phyloP scores from a whole-genome alignment of 2,113 vertebrate genomes.

The human (Homo sapiens) region DNA sequence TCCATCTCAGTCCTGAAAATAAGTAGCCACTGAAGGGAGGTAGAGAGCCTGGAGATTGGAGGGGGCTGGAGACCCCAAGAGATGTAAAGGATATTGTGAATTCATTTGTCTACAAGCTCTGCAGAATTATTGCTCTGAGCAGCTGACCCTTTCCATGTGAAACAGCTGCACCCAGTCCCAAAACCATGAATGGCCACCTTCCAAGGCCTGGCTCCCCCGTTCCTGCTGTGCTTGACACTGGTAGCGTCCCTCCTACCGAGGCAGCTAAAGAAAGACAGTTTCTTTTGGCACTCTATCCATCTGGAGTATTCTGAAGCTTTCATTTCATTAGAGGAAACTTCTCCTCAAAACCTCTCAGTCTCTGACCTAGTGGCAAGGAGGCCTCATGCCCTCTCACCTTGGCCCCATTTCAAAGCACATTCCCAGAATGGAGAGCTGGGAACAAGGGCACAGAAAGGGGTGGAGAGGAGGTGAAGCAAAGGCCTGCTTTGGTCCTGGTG shows the following conservation, averaged over 20 bases:
- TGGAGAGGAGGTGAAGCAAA: background rate
- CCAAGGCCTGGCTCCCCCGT: conserved; percentile 68
- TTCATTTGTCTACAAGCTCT: conserved; percentile 34
- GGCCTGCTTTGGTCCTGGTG: background rate
- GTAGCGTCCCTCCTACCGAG: conserved; percentile 58
- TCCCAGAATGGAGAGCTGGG: background rate
- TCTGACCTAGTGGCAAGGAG: background rate
- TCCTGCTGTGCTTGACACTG: conserved; percentile 53
- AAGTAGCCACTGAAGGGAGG: background rate
- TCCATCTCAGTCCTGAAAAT: background rate
- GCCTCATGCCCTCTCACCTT: conserved; percentile 14
- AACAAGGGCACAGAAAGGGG: background rate
- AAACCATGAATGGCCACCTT: conserved; percentile 49
- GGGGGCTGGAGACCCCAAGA: background rate
- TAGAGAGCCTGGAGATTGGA: background rate
- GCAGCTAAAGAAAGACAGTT: conserved; percentile 57
- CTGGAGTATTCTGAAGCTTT: conserved; percentile 58
- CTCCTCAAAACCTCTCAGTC: background rate
- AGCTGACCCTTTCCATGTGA: conserved; percentile 75
- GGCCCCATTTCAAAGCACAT: background rate
- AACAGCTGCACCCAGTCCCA: conserved; percentile 71
- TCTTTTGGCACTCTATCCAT: conserved; percentile 59
- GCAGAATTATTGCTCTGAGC: conserved; percentile 18
- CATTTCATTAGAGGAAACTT: conserved; percentile 65
- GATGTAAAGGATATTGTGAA: background rate